Evolutionary conservation across 2,113 vertebrate species (phyloP).

Genomic region (Pseudolaguvia tuberculata): DNA sequence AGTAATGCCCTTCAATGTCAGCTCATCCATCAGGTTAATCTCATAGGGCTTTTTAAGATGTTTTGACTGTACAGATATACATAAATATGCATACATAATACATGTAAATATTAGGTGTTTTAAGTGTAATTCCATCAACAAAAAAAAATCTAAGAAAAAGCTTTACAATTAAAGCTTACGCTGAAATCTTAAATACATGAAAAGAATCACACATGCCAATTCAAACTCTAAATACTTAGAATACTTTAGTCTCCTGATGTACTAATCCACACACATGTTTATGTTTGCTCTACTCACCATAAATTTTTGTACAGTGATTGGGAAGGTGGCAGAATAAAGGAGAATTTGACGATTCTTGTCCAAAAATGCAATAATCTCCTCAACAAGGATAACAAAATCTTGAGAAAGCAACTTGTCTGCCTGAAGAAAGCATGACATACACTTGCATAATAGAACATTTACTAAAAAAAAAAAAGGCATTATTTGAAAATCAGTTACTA

Average conservation of each 20-base stretch:
- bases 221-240: background rate
- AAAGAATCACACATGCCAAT: background rate
- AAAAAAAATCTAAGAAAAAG: too few relatives aligned
- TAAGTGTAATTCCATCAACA: too few relatives aligned
- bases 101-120: too few relatives aligned
- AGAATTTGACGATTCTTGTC: constrained; percentile 73
- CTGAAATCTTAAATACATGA: too few relatives aligned
- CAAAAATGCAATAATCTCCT: constrained; percentile 76
- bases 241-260: background rate
- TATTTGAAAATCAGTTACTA: too few relatives aligned
- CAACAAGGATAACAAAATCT: constrained; percentile 74
- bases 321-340: constrained; percentile 77
- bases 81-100: background rate
- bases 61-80: constrained; percentile 57
- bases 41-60: constrained; percentile 75
- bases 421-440: constrained; percentile 44
- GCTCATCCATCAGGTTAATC: constrained; percentile 78
- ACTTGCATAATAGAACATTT: background rate
- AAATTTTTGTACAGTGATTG: constrained; percentile 75
- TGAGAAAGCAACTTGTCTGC: constrained; percentile 78
- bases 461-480: too few relatives aligned
- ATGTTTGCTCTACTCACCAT: constrained; percentile 64
- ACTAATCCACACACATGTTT: too few relatives aligned
- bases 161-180: too few relatives aligned
- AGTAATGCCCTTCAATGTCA: constrained; percentile 76